phyloP scores from a whole-genome alignment of 1,140 invertebrate species.

The Liolophura sinensis region DNA sequence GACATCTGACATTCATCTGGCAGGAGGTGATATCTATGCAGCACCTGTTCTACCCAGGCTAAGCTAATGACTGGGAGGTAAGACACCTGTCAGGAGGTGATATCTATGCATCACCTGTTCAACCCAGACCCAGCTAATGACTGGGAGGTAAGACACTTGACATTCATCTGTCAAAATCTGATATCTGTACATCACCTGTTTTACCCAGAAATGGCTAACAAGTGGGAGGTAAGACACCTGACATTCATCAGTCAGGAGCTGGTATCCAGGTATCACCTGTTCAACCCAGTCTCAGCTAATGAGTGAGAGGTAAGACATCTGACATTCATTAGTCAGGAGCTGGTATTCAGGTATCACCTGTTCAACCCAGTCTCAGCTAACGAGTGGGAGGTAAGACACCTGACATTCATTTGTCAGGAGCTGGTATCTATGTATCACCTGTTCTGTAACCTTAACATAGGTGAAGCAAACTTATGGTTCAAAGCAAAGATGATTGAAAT shows the following conservation, averaged over 20 bases:
- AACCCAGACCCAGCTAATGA: conserved; percentile 60
- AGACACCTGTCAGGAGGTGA: conserved; percentile 55
- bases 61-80: conserved; percentile 63
- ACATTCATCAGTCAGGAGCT: conserved; percentile 46
- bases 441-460: too few species aligned
- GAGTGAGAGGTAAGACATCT: conserved; percentile 64
- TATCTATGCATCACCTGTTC: conserved; percentile 62
- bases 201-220: conserved; percentile 57
- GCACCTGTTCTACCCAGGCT: conserved; percentile 58
- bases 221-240: not conserved
- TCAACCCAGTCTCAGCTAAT: conserved; percentile 58
- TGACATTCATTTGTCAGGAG: conserved; percentile 47
- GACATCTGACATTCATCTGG: conserved; percentile 11
- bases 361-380: conserved; percentile 58
- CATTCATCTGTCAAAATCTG: conserved; percentile 56
- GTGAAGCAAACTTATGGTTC: too few species aligned
- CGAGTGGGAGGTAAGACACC: conserved; percentile 63
- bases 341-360: conserved; percentile 62
- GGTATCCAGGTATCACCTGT: conserved; percentile 60
- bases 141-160: conserved; percentile 63
- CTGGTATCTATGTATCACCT: conserved; percentile 62
- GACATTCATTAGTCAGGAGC: conserved; percentile 49
- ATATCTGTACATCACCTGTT: conserved; percentile 61
- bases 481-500: too few species aligned
- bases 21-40: conserved; percentile 60